Percentiles rank a stretch among this genome's conserved stretches.
Conservation (phyloP, 2,888 invertebrate genomes). For the Caenorhabditis afra region DNA sequence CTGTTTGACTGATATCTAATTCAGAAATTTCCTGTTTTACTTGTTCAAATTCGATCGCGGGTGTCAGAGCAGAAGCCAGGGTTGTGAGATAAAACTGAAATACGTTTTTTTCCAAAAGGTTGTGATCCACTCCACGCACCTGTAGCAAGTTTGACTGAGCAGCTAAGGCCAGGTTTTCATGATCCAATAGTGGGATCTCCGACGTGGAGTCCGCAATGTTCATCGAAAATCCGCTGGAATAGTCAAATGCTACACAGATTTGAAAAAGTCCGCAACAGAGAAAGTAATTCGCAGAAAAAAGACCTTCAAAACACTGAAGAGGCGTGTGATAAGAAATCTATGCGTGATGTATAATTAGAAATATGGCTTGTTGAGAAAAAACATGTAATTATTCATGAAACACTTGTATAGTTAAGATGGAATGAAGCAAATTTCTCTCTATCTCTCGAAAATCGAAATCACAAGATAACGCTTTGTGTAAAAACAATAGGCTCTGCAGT, state of each 20-base stretch:
- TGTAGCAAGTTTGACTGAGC: slow-evolving; percentile 37
- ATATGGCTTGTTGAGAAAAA: no score
- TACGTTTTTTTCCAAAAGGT: not conserved
- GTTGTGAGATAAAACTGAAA: slow-evolving; percentile 31
- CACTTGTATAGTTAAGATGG: no score
- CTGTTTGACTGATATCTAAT: not conserved
- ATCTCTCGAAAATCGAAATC: no score
- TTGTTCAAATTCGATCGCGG: slow-evolving; percentile 2
- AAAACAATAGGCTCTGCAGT: no score
- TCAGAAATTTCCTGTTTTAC: no score
- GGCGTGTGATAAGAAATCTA: no score
- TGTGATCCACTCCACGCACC: not conserved
- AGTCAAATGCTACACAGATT: slow-evolving; percentile 17
- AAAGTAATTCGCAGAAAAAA: no score
- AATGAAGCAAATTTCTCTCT: no score
- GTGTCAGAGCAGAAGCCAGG: slow-evolving; percentile 17
- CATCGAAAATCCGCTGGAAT: slow-evolving; percentile 22
- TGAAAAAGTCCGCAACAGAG: not conserved
- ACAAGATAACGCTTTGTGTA: no score
- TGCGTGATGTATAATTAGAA: no score
- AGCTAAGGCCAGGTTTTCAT: slow-evolving; percentile 31
- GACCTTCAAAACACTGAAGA: no score
- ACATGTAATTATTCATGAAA: no score
- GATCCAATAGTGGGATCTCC: slow-evolving; percentile 30
- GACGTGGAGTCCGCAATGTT: slow-evolving; percentile 41